Base-by-base conservation (phyloP, 2,113 vertebrate genomes). In the Sinocyclocheilus grahami region DNA sequence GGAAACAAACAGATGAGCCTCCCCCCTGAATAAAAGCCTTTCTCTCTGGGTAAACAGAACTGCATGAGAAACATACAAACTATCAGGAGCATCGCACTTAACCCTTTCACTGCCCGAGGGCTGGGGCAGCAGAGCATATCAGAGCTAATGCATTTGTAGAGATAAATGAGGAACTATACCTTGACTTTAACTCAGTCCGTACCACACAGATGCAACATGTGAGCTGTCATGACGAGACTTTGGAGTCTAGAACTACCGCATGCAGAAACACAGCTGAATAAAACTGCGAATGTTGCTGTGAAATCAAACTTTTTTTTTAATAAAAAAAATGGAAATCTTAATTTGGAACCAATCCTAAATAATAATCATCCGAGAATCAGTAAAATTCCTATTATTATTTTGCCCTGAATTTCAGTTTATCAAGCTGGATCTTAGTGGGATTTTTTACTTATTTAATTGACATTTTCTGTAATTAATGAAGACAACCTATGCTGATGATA, bases 1-100 rank as follows among this genome's bases (percentile, higher is more conserved):
- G 96, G 96, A 96, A 96, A 96, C 96, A 96, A 96, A 95, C 95
- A 96, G 96, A 96, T 96, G 96, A 97, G 94, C 95, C 92, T 95
- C 78, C 94, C 90, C 88, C 91, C 92, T 93, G 96, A 97, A 97
- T 96, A 94, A 91, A 94, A 95, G 94, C 96, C 95, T 94, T 95
- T 96, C 95, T 95, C 94, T 86, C 4, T 30, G 85, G 94, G 96
- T 95, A 96, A 97, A 96, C 95, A 96, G 96, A 96, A 96, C 96
- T 96, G 96, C 96, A 96, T 96, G 96, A 97, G 96, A 97, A 97
- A 96, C 94, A 94, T 88, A 94, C 91, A 93, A 92, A 95, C 95
- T 96, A 96, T 95, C 94, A 89, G 90, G 91, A 91, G 92, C 93
- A 96, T 96, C 95, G 55, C 83, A 88, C 93, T 94, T 93, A 94